A percentile compares a stretch with the other conserved stretches of the same genome.
These are phyloP conservation scores for Otolemur garnettii DNA, from an alignment of 2,113 vertebrate species.

Conservation along the genomic window DNA sequence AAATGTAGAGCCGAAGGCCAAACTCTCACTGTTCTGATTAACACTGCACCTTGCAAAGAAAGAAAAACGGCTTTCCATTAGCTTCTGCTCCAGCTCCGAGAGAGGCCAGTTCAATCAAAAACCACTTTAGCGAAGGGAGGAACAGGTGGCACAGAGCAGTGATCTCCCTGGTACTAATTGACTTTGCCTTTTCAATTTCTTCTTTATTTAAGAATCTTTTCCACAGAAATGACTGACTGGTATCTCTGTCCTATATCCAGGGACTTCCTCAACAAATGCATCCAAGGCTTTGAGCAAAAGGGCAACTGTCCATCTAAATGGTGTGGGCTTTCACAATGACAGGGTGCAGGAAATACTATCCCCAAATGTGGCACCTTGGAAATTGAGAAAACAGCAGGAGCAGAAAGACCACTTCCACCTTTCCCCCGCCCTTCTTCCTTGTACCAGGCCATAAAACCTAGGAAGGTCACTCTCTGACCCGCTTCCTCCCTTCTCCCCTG, in stretches of 20 bases:
- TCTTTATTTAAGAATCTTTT: conserved; percentile 73
- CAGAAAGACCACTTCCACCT: too few species aligned
- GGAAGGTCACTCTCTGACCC: background rate
- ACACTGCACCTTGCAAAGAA: conserved; percentile 57
- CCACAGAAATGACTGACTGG: conserved; percentile 46
- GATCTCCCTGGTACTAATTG: background rate
- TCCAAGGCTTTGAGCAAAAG: background rate
- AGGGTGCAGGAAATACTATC: background rate
- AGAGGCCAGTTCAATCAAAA: conserved; percentile 62
- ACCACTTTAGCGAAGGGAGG: conserved; percentile 7
- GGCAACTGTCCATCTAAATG: background rate
- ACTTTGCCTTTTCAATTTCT: conserved; percentile 69
- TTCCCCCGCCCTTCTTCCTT: background rate
- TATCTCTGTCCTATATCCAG: background rate
- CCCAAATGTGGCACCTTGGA: background rate
- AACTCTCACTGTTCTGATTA: conserved; percentile 64
- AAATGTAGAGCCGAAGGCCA: conserved; percentile 58
- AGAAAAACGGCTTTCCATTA: conserved; percentile 73
- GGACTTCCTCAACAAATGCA: conserved; percentile 58
- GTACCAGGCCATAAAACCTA: background rate
- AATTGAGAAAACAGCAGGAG: background rate
- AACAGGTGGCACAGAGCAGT: conserved; percentile 21
- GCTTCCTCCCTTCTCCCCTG: background rate
- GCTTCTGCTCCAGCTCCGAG: conserved; percentile 54
- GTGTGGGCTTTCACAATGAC: background rate